Evolutionary conservation across 1,140 invertebrate species (phyloP), one percentile per base, ranked within the genome.

Genomic region (Ostrea denselamellosa): DNA sequence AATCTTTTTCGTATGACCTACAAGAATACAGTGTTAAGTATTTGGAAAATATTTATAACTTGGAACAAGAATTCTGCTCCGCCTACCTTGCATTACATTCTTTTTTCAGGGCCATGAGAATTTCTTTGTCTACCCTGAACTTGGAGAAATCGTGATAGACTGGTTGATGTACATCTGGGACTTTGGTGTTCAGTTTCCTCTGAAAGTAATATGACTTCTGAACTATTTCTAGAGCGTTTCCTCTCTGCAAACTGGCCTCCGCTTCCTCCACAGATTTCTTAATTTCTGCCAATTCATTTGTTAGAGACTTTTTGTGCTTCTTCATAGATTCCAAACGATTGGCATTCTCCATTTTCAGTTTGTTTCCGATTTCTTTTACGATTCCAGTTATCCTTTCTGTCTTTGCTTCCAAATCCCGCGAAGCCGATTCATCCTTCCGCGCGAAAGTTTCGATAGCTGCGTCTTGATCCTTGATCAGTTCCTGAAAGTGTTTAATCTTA

Each of bases 31-130:
- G n/a, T 19, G 19, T 3, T 12, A 14, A n/a, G 2, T 62, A 62
- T 62, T 2, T 19, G 17, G 56, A 8, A 62, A 62, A 19, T 62
- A 5, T 62, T 62, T n/a, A 19, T 19, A 19, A 5, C 2, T 62
- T 62, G 0, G 2, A 14, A n/a, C 19, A 62, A 17, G 1, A 62
- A 17, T 62, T 62, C 56, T 62, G 17, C 56, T 62, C 22, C 25
- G 19, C 71, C 17, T 81, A 81, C 71, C 44, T 81, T 81, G 22
- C 25, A 51, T 81, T 81, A 19, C 71, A 81, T 81, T 81, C 71
- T 25, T 28, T 81, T 25, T 51, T 81, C 25, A 81, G 10, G 22
- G 71, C 44, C 44, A 14, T 28, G 8, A 81, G 9, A 51, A 81
- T 81, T 28, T 28, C 71, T 25, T 81, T 81, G 44, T 81, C 44